Base-by-base conservation (phyloP, 2,888 invertebrate species). In the Oxytorus armatus region DNA sequence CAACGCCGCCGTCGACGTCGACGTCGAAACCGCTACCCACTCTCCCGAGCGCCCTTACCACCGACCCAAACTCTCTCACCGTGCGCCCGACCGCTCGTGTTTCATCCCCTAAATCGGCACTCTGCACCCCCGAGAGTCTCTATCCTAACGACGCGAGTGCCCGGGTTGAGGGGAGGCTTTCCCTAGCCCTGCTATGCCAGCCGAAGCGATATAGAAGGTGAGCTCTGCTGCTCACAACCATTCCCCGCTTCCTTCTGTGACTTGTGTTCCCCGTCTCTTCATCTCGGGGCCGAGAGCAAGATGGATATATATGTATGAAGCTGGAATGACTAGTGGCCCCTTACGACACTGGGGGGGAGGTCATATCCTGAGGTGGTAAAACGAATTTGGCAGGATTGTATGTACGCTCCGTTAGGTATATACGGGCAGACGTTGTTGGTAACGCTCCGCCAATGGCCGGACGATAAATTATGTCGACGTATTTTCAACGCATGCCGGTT, bases 91-190 rank as follows among this genome's bases (percentile, higher is more conserved):
- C 81, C 82, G 84, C 85, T 84, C 85, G 87, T 86, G 86, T 86
- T 90, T 90, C 89, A 89, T 89, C 88, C 89, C 89, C 89, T 87
- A 90, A 90, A 89, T 89, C 88, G 89, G 86, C 87, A 86, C 86
- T 87, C 88, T 82, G 83, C 84, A 85, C 83, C 85, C 83, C 82
- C 83, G 70, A 82, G 70, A 82, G 84, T 76, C 77, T 79, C 75
- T 69, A 53, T 72, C 77, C 77, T 76, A 79, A 83, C 79, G 77
- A 80, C 77, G 72, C 81, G 83, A 82, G 79, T 81, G 77, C 68
- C 77, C 72, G 68, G 57, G 66, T 51, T 49, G 65, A 23, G 47
- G 66, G 51, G 69, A 53, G 66, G 65, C 47, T 57, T 44, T 59
- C 36, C 47, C 44, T 65, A 59, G 59, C 65, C 59, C 53, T 66